A percentile compares a stretch with the other conserved stretches of the same genome.
Conservation (phyloP, 2,888 invertebrate species). For the Erebia palarica region DNA sequence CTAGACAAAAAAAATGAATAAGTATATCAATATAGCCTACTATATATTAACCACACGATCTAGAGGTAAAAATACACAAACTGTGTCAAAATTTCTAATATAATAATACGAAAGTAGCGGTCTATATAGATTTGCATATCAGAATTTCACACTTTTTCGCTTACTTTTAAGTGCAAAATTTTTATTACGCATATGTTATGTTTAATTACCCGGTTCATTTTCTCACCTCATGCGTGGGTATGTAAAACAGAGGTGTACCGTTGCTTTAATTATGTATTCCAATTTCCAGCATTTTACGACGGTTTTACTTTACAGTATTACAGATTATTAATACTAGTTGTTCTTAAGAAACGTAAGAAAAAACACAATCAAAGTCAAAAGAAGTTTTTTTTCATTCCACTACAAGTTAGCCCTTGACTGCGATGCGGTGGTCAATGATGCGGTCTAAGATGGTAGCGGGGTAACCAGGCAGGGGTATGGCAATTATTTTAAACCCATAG, state of each 20-base stretch:
- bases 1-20: not conserved
- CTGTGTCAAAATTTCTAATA: not conserved
- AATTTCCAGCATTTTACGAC: not conserved
- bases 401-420: too few relatives aligned
- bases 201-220: conserved; percentile 10
- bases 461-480: too few relatives aligned
- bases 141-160: conserved; percentile 3
- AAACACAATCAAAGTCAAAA: too few relatives aligned
- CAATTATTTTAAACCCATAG: too few relatives aligned
- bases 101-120: conserved; percentile 1
- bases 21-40: not conserved
- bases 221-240: conserved; percentile 8
- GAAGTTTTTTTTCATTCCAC: too few relatives aligned
- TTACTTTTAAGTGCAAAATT: conserved; percentile 7
- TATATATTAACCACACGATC: too few relatives aligned
- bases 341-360: not conserved
- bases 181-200: not conserved
- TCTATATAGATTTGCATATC: not conserved
- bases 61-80: not conserved
- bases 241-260: conserved; percentile 12
- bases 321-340: not conserved
- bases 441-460: too few relatives aligned
- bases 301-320: not conserved
- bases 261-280: conserved; percentile 15
- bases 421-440: too few relatives aligned